A percentile compares a stretch with the other conserved stretches of the same genome.
These are phyloP conservation scores for Phymatocera aterrima DNA, from an alignment of 2,888 invertebrate genomes.

Conservation along the genomic window DNA sequence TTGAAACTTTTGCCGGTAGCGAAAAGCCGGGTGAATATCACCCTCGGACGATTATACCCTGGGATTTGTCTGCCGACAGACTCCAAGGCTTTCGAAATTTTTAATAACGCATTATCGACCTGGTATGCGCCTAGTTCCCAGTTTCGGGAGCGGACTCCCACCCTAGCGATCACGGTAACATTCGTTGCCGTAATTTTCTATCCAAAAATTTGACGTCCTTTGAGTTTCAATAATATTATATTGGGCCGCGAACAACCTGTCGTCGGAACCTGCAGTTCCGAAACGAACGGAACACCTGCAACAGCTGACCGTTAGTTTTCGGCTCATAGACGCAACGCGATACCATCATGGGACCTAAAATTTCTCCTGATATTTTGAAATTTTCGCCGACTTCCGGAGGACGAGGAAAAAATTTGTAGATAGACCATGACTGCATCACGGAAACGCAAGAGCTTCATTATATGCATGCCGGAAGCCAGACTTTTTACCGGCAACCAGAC, in stretches of 20 bases:
- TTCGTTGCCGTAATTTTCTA: neutral
- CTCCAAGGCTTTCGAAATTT: slow-evolving; percentile 35
- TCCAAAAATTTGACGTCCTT: neutral
- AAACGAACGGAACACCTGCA: slow-evolving; percentile 8
- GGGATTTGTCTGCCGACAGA: slow-evolving; percentile 34
- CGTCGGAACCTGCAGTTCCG: neutral
- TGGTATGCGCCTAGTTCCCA: neutral
- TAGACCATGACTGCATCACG: neutral
- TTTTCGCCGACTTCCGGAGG: slow-evolving; percentile 18
- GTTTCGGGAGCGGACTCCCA: neutral
- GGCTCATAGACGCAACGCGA: neutral
- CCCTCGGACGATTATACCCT: slow-evolving; percentile 33
- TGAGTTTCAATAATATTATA: neutral
- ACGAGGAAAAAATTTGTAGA: neutral
- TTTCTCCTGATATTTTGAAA: slow-evolving; percentile 4
- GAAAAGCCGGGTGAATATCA: slow-evolving; percentile 17
- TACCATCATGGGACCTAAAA: neutral
- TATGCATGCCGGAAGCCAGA: slow-evolving; percentile 4
- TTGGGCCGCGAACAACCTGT: neutral
- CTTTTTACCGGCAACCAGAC: neutral
- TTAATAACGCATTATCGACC: slow-evolving; percentile 44
- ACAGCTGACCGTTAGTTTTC: neutral
- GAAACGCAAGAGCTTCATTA: neutral
- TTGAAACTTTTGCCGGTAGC: slow-evolving; percentile 36
- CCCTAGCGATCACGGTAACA: neutral